Evolutionary conservation across 2,888 invertebrate genomes (phyloP).

Genomic region (Cordilura impudica): DNA sequence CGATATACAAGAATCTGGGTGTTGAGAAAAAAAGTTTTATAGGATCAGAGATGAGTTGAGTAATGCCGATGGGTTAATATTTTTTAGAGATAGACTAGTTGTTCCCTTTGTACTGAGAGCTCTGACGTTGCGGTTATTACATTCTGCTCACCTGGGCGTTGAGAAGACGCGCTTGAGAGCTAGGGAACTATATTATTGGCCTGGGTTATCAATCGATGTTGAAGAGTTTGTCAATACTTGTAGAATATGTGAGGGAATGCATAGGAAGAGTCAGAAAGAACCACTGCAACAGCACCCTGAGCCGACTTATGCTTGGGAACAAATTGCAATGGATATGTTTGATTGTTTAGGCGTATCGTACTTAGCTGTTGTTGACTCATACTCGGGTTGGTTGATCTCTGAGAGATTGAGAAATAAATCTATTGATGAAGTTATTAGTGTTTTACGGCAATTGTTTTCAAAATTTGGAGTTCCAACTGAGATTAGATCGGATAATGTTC

Average conservation of each 20-base stretch:
- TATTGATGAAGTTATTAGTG: too few species aligned
- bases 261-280: not conserved
- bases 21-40: slow-evolving; percentile 2
- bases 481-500: too few species aligned
- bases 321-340: slow-evolving; percentile 21
- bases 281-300: slow-evolving; percentile 5
- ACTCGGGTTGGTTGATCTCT: not conserved
- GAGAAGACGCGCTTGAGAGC: not conserved
- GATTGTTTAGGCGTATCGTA: slow-evolving; percentile 2
- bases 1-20: not conserved
- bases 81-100: slow-evolving; percentile 21
- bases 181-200: not conserved
- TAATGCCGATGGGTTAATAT: not conserved
- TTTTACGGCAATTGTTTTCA: too few species aligned
- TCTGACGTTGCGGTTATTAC: slow-evolving; percentile 1
- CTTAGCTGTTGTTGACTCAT: slow-evolving; percentile 23
- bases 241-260: not conserved
- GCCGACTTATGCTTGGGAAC: slow-evolving; percentile 3
- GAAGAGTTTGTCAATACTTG: slow-evolving; percentile 1
- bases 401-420: too few species aligned
- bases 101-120: not conserved
- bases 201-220: slow-evolving; percentile 9
- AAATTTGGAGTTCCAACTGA: too few species aligned
- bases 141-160: slow-evolving; percentile 2
- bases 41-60: not conserved